Evolutionary conservation across 2,797 vertebrate species (phyloP).

Genomic region (Sitta carolinensis): DNA sequence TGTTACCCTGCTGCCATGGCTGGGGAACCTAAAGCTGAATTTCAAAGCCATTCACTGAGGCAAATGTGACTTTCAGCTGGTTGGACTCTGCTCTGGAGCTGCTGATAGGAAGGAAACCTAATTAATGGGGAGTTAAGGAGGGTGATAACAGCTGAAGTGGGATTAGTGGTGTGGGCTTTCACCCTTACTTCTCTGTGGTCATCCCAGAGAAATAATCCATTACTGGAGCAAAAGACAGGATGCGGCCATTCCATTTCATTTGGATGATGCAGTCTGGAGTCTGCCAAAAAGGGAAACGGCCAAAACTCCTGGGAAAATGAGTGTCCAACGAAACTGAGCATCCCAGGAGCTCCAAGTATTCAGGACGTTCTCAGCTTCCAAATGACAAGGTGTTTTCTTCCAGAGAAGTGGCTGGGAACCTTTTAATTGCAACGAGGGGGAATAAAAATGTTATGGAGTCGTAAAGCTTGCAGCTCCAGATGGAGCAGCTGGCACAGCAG

Average conservation of each 20-base stretch:
- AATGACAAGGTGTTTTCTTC: not conserved
- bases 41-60: not conserved
- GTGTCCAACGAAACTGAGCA: not conserved
- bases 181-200: not conserved
- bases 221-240: not conserved
- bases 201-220: not conserved
- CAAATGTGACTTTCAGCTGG: not conserved
- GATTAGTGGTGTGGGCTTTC: not conserved
- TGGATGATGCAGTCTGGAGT: not conserved
- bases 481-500: not conserved
- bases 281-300: not conserved
- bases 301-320: not conserved
- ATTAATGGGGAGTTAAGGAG: constrained; percentile 11
- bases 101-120: not conserved
- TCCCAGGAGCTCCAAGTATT: not conserved
- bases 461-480: not conserved
- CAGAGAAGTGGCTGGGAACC: not conserved
- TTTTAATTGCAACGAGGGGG: not conserved
- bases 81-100: not conserved
- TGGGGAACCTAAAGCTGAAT: not conserved
- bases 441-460: not conserved
- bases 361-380: not conserved
- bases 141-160: not conserved
- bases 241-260: not conserved
- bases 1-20: not conserved